Conservation (phyloP, 2,888 invertebrate genomes). For the Cantharis rufa region DNA sequence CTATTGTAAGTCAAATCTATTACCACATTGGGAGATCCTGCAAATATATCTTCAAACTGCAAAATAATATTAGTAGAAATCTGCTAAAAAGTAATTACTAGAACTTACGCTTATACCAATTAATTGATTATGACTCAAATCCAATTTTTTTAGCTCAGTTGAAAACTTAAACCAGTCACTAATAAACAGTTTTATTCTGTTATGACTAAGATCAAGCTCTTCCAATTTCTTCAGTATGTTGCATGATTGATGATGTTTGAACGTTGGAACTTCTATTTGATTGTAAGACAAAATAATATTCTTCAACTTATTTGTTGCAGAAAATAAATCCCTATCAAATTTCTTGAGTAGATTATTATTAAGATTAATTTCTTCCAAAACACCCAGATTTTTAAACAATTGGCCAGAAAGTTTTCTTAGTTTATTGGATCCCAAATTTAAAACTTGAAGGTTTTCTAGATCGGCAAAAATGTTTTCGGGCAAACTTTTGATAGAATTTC, state of each 20-base stretch:
- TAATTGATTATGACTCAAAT: slow-evolving; percentile 71
- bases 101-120: slow-evolving; percentile 58
- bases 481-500: slow-evolving; percentile 58
- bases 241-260: background rate
- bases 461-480: slow-evolving; percentile 64
- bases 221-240: slow-evolving; percentile 50
- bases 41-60: background rate
- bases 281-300: slow-evolving; percentile 34
- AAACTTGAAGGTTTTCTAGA: slow-evolving; percentile 60
- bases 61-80: background rate
- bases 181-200: slow-evolving; percentile 32
- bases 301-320: slow-evolving; percentile 39
- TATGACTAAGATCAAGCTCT: slow-evolving; percentile 56
- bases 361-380: slow-evolving; percentile 66
- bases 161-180: slow-evolving; percentile 25
- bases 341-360: slow-evolving; percentile 65
- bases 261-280: slow-evolving; percentile 10
- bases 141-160: slow-evolving; percentile 55
- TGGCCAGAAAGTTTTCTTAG: slow-evolving; percentile 59
- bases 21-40: background rate
- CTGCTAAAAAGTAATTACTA: background rate
- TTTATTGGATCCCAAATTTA: slow-evolving; percentile 28
- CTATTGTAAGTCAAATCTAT: slow-evolving; percentile 70
- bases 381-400: too few species aligned
- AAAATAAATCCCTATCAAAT: slow-evolving; percentile 62